phyloP scores from a whole-genome alignment of 2,797 vertebrate species.

The Amniataba percoides region DNA sequence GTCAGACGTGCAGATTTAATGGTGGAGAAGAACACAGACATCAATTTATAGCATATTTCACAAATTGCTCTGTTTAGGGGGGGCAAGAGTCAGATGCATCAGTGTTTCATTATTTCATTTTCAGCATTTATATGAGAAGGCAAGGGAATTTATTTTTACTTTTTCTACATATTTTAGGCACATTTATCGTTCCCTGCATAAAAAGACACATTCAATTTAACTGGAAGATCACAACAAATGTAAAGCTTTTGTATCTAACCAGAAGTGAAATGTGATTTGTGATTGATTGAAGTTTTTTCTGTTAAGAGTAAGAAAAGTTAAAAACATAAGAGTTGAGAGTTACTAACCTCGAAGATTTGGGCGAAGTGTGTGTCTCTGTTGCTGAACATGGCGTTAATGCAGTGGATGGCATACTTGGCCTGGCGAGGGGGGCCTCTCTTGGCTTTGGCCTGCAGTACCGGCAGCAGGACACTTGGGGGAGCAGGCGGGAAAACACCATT shows the following conservation, averaged over 20 bases:
- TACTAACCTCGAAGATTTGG: conserved; percentile 97
- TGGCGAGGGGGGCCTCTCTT: conserved; percentile 96
- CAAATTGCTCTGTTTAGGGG: not conserved
- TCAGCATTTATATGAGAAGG: not conserved
- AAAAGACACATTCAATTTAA: not conserved
- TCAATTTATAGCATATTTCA: not conserved
- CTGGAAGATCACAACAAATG: not conserved
- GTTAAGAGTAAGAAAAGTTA: not conserved
- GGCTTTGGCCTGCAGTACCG: conserved; percentile 97
- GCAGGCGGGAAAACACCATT: conserved; percentile 37
- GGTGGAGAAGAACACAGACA: not conserved
- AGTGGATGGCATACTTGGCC: conserved; percentile 98
- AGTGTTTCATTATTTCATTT: not conserved
- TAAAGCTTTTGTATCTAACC: not conserved
- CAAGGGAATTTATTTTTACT: not conserved
- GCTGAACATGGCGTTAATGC: conserved; percentile 98
- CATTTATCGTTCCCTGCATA: not conserved
- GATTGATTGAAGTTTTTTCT: not conserved
- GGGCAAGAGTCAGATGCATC: not conserved
- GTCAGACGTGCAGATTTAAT: not conserved
- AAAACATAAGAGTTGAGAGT: not conserved
- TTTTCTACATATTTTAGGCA: not conserved
- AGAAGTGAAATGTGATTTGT: not conserved
- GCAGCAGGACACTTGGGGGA: conserved; percentile 91
- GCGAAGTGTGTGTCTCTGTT: conserved; percentile 99